Evolutionary conservation across 2,888 invertebrate genomes (phyloP), one percentile per base, ranked within the genome.

Genomic region (Perizoma flavofasciatum): DNA sequence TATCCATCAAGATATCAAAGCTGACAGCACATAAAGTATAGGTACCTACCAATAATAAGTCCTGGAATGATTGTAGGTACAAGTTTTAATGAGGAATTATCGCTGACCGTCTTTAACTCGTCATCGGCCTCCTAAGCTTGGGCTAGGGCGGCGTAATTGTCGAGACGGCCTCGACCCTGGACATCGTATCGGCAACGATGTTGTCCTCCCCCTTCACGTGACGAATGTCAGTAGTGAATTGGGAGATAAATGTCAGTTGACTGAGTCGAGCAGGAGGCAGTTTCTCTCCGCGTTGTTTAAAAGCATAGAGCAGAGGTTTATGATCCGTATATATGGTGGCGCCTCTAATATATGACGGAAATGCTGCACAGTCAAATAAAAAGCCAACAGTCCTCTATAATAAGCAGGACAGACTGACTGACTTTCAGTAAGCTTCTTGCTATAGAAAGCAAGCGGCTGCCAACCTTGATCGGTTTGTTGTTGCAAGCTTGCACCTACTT

Each of bases 111-210:
- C 5, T 22, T 7, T 10, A 59, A 5, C 5, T 59, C 59, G n/a
- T 33, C 32, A 8, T 60, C 51, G 0, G 5, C 10, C 0, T 4
- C 43, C n/a, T 60, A 55, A 1, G 9, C 8, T 32, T 33, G 2
- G 1, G 55, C 60, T 4, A 55, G 48, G 0, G 51, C 52, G 5
- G 10, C 35, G n/a, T 47, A 51, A 9, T 47, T 22, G 0, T 55
- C 55, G 48, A 44, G 5, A 71, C 48, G n/a, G 66, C 60, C 6
- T 71, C 71, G 0, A 76, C 56, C 0, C 79, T 66, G 5, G 67
- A 67, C 52, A 69, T 49, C 4, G 65, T 50, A 34, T 68, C 66
- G 3, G 65, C 66, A 2, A 61, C 60, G 4, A 49, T 41, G 45
- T 69, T 69, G 7, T 65, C 55, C 44, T 57, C 43, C 0, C 66